Evolutionary conservation across 2,888 invertebrate species (phyloP), one percentile per base, ranked within the genome.

Genomic region (Eupithecia vulgata): DNA sequence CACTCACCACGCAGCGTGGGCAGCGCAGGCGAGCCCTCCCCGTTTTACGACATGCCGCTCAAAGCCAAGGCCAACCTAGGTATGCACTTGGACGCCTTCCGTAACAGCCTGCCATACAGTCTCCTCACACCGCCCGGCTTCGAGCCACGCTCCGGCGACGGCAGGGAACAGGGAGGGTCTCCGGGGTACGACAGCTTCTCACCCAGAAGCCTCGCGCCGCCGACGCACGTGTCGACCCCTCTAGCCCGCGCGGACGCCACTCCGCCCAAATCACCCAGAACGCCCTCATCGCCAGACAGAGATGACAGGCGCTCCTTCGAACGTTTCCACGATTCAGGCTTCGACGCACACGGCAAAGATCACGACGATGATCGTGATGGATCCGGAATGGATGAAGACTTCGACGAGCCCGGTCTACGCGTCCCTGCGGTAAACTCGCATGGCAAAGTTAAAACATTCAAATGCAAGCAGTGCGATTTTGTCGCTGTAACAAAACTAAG

Each of bases 401-500:
- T 89, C 30, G 94, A 93, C 21, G 96, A 96, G 76, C 95, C 95
- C 3, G 96, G 95, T 0, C 87, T 96, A 0, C 89, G 95, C 5
- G 92, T 95, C 3, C 96, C 96, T 1, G 95, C 96, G n/a, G 95
- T 97, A 15, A 97, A 96, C 87, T 96, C 96, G 0, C 96, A 97
- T 81, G 97, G 97, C 21, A 98, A 97, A 94, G 96, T 97, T 25
- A 99, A 99, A 91, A 96, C 96, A 0, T 97, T 97, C 90, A 97
- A 97, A 85, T 99, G 99, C 93, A 99, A 99, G 86, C 98, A 98
- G 80, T 99, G 99, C 87, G 96, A 96, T 70, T 97, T 97, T 81
- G 95, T 97, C 1, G 97, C 98, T 0, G 96, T 97, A 17, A 98
- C 98, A 7, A 99, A 99, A 91, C 94, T 97, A 25, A 98, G 98